Evolutionary conservation across 1,140 invertebrate species (phyloP), one percentile per base, ranked within the genome.

Genomic region (Stegodyphus dumicola): DNA sequence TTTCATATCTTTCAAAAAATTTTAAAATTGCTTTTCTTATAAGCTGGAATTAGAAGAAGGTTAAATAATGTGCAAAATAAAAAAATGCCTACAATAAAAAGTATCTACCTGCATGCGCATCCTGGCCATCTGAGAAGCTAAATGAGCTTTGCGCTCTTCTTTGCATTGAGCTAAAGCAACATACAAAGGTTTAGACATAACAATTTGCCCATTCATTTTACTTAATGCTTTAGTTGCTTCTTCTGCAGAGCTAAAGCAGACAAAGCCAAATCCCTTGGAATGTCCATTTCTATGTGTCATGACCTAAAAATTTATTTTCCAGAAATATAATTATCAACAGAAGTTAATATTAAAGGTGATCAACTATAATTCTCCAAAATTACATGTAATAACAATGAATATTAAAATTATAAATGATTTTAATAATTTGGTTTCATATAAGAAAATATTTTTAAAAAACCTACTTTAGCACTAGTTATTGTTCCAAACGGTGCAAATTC

Each of bases 221-320:
- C 98, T 99, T 2, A 99, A 98, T 83, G 98, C 99, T 91, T 99
- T 99, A 6, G 98, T 99, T 7, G 99, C 98, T 92, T 99, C 98
- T 91, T 99, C 97, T 0, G 98, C 96, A n/a, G 96, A 95, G 69
- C 96, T 98, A 90, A 99, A 99, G 92, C 99, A 99, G 7, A 99
- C 99, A 91, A 99, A 99, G 18, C 99, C 99, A 91, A 99, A 99
- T 65, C 99, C 99, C 92, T 99, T 99, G 52, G 92, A 93, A 85
- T 92, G 90, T 9, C 91, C 92, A 87, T 91, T 95, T 89, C 97
- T 95, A n/a, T n/a, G n/a, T n/a, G 96, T 93, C 97, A 98, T 98
- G 1, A 97, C 95, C 93, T 94, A 88, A 3, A 33, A 33, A 33
- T 33, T 33, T 33, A 33, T 33, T 33, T 33, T 33, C 33, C 33